phyloP scores from a whole-genome alignment of 2,797 vertebrate genomes.

The Acanthopagrus latus region DNA sequence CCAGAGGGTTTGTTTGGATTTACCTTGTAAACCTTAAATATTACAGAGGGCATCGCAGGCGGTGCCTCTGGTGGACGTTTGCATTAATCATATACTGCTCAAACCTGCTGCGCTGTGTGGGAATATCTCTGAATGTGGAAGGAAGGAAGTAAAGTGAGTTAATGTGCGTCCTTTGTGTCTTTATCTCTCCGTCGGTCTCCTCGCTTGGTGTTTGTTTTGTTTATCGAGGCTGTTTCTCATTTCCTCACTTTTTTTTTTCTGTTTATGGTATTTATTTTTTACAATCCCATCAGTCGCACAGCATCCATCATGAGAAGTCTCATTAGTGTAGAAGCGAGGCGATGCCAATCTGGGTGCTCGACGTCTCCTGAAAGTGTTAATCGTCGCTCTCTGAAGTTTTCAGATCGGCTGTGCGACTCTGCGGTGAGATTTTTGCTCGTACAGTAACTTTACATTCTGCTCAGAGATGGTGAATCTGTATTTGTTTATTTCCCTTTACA shows the following conservation, averaged over 20 bases:
- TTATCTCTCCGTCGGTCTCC: background rate
- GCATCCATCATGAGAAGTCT: background rate
- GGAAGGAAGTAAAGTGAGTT: slow-evolving; percentile 1
- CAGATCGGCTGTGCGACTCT: background rate
- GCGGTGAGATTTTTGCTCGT: background rate
- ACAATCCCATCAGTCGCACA: background rate
- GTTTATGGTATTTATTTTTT: background rate
- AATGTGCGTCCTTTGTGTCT: background rate
- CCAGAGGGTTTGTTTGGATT: slow-evolving; percentile 42
- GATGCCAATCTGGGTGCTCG: background rate
- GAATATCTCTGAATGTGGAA: background rate
- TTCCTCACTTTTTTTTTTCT: slow-evolving; percentile 23
- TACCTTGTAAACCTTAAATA: slow-evolving; percentile 54
- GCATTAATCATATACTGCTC: slow-evolving; percentile 15
- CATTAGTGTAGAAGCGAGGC: background rate
- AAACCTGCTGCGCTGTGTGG: background rate
- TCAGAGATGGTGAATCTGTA: background rate
- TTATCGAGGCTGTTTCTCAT: slow-evolving; percentile 6
- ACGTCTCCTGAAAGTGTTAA: background rate
- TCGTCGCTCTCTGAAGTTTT: slow-evolving; percentile 21
- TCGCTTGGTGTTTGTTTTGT: slow-evolving; percentile 4
- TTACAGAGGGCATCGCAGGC: background rate
- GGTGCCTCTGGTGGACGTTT: background rate
- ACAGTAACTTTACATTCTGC: background rate
- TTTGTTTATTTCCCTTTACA: slow-evolving; percentile 29